A percentile compares a stretch with the other conserved stretches of the same genome.
phyloP scores from a whole-genome alignment of 2,113 vertebrate genomes.

The Rhegmatorhina hoffmannsi region DNA sequence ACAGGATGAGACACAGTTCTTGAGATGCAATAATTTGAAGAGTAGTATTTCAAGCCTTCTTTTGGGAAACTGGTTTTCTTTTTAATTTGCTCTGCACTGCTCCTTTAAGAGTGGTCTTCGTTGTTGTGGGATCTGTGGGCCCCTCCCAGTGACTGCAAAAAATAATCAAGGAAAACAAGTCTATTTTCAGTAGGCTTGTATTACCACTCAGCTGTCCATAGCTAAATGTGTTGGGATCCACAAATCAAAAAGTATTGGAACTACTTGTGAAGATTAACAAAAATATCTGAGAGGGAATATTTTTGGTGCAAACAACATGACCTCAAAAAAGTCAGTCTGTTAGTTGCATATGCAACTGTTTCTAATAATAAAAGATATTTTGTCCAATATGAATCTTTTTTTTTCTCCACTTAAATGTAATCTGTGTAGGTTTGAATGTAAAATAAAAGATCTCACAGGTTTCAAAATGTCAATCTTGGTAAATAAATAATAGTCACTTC shows the following conservation, averaged over 20 bases:
- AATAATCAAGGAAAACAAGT: neutral
- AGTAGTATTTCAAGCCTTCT: neutral
- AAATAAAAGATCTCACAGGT: neutral
- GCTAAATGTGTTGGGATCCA: slow-evolving; percentile 8
- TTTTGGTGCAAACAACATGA: neutral
- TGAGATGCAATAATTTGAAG: neutral
- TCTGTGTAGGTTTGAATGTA: neutral
- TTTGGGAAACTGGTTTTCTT: neutral
- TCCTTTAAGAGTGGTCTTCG: neutral
- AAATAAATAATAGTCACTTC: neutral
- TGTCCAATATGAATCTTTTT: neutral
- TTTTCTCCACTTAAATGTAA: neutral
- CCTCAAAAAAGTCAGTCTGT: neutral
- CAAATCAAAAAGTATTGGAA: neutral
- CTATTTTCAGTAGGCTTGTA: slow-evolving; percentile 9
- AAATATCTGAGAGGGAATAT: neutral
- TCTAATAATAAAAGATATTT: neutral
- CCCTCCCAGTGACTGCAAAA: neutral
- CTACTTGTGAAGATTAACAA: neutral
- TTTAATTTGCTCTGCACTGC: neutral
- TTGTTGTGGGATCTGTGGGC: neutral
- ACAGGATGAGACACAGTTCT: neutral
- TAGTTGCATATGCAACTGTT: neutral
- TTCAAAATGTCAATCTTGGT: neutral
- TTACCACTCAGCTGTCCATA: slow-evolving; percentile 34